Percentiles rank a stretch among this genome's conserved stretches.
Conservation (phyloP, 2,888 invertebrate genomes). For the Flabesymbios commensalis region DNA sequence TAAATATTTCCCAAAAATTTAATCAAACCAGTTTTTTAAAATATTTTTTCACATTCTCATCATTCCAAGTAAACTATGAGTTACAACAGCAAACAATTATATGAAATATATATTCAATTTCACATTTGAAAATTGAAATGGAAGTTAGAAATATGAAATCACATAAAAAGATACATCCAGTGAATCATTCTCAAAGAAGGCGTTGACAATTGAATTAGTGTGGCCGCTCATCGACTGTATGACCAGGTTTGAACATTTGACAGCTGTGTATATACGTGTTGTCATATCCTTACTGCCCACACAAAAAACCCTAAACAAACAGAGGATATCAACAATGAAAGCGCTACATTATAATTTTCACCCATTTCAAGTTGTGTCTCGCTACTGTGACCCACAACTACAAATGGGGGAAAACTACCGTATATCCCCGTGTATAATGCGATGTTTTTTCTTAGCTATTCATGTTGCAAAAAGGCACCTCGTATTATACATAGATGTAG, state of each 20-base stretch:
- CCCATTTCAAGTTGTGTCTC: no score
- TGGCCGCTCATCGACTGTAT: constrained; percentile 81
- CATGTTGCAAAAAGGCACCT: no score
- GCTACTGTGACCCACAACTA: no score
- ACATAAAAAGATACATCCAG: constrained; percentile 71
- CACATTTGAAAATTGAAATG: not conserved
- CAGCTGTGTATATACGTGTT: constrained; percentile 78
- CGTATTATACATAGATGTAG: no score
- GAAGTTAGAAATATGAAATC: not conserved
- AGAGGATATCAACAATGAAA: not conserved
- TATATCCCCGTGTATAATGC: no score
- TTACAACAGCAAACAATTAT: not conserved
- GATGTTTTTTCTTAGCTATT: no score
- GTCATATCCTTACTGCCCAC: constrained; percentile 88
- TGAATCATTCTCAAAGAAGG: constrained; percentile 85
- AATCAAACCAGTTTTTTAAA: no score
- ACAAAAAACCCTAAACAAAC: constrained; percentile 70
- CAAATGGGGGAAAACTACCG: no score
- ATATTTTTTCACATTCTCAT: no score
- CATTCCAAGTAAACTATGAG: constrained; percentile 2
- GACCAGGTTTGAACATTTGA: constrained; percentile 76
- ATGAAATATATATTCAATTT: not conserved
- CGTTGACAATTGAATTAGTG: constrained; percentile 79
- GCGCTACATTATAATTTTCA: not conserved
- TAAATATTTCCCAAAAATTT: no score